These are phyloP conservation scores for Anodontia alba DNA, from an alignment of 2,888 invertebrate genomes.

Conservation along the genomic window DNA sequence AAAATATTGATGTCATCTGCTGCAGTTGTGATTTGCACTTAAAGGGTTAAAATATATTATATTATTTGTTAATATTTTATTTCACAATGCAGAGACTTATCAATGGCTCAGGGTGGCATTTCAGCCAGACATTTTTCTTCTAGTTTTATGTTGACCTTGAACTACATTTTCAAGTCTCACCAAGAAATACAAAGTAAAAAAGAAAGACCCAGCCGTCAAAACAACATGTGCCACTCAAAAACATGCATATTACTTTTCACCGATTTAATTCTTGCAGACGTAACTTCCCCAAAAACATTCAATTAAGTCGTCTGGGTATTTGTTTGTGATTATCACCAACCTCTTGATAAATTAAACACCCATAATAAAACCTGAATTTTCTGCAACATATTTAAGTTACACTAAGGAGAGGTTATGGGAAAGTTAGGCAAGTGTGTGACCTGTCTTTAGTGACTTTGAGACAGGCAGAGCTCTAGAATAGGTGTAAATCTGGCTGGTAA, in stretches of 20 bases:
- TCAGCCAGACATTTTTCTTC: too few species aligned
- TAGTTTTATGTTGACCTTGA: too few species aligned
- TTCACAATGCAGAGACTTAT: too few species aligned
- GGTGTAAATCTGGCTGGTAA: too few species aligned
- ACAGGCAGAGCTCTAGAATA: background rate
- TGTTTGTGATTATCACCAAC: slow-evolving; percentile 29
- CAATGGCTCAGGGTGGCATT: too few species aligned
- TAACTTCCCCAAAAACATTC: slow-evolving; percentile 39
- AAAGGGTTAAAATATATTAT: too few species aligned
- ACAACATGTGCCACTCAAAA: background rate
- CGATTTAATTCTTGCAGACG: slow-evolving; percentile 21
- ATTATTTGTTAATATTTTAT: too few species aligned
- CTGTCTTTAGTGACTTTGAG: background rate
- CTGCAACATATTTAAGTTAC: background rate
- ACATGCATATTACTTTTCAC: background rate
- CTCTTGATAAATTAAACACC: background rate
- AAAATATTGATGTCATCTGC: too few species aligned
- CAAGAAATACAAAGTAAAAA: background rate
- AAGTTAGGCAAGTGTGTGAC: slow-evolving; percentile 1
- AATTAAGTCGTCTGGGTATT: slow-evolving; percentile 49
- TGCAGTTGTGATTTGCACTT: too few species aligned
- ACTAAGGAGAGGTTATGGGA: slow-evolving; percentile 3
- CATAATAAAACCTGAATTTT: background rate
- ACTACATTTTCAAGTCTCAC: too few species aligned
- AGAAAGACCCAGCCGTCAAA: background rate